Base-by-base conservation (phyloP, 2,888 invertebrate genomes). In the Caenorhabditis drosophilae region DNA sequence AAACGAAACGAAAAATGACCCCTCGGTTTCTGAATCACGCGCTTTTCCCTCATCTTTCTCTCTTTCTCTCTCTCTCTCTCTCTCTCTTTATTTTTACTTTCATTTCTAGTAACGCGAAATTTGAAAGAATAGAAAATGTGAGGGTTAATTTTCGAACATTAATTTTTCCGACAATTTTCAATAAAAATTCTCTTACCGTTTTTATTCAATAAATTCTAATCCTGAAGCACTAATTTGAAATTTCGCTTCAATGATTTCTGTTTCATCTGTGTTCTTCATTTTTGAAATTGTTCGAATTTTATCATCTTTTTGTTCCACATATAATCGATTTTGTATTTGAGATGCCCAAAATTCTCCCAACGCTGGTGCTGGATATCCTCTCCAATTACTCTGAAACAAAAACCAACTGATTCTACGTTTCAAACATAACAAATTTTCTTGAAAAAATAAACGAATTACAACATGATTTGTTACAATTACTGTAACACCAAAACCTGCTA, bases 391-490 rank as follows among this genome's bases (percentile, higher is more conserved):
- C 59, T 59, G 44, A 18, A 59, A 40, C 7, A 25, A 45, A 4
- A 25, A 45, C 9, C 11, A 7, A 44, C 31, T 35, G 23, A 27
- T 38, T 45, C 1, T n/a, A 18, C 26, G 27, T 22, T n/a, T 34
- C 4, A 35, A 25, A 20, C 20, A 27, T 22, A 25, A n/a, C n/a
- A n/a, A n/a, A n/a, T n/a, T n/a, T n/a, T n/a, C n/a, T n/a, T n/a
- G n/a, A n/a, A n/a, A n/a, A n/a, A n/a, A n/a, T n/a, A n/a, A n/a
- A n/a, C n/a, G n/a, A n/a, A n/a, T n/a, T n/a, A n/a, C 71, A 27
- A 68, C 47, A 49, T 71, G 71, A 47, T 68, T 71, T 7, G 67
- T 63, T 2, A 66, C 23, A 4, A 68, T 20, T 2, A 71, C 55
- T 2, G 67, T 66, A 9, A 52, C 25, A 3, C 62, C 67, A 11